These are phyloP conservation scores for Drosophila leonis DNA, from an alignment of 2,888 invertebrate genomes.

Conservation along the genomic window DNA sequence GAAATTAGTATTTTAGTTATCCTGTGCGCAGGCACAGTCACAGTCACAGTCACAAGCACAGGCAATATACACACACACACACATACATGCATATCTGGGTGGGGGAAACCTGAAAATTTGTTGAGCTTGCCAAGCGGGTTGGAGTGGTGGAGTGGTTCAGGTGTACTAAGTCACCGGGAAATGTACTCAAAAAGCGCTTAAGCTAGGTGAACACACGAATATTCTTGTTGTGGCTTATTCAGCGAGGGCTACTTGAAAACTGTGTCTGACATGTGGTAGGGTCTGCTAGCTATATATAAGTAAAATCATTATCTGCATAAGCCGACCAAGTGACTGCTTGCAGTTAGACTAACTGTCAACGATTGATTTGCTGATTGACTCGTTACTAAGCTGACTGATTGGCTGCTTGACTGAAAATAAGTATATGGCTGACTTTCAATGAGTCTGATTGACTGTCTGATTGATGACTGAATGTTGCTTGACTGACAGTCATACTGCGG, in stretches of 20 bases:
- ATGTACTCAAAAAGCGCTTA: constrained; percentile 45
- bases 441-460: background rate
- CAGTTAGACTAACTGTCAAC: background rate
- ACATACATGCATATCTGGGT: background rate
- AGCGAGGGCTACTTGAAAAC: constrained; percentile 21
- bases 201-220: constrained; percentile 35
- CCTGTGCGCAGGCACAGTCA: constrained; percentile 65
- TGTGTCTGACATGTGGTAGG: background rate
- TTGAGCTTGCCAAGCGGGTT: constrained; percentile 17
- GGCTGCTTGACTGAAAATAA: background rate
- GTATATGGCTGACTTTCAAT: background rate
- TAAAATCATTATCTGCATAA: background rate
- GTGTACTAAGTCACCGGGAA: constrained; percentile 13
- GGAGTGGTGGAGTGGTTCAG: constrained; percentile 15
- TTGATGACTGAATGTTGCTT: background rate
- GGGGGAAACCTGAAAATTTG: constrained; percentile 53
- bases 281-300: background rate
- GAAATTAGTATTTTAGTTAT: constrained; percentile 81
- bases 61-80: constrained; percentile 16
- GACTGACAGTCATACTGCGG: background rate
- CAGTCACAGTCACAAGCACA: constrained; percentile 52
- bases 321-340: background rate
- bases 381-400: background rate
- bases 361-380: background rate
- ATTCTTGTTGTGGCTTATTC: constrained; percentile 16